Evolutionary conservation across 2,888 invertebrate species (phyloP).

Genomic region (Horisme vitalbata): DNA sequence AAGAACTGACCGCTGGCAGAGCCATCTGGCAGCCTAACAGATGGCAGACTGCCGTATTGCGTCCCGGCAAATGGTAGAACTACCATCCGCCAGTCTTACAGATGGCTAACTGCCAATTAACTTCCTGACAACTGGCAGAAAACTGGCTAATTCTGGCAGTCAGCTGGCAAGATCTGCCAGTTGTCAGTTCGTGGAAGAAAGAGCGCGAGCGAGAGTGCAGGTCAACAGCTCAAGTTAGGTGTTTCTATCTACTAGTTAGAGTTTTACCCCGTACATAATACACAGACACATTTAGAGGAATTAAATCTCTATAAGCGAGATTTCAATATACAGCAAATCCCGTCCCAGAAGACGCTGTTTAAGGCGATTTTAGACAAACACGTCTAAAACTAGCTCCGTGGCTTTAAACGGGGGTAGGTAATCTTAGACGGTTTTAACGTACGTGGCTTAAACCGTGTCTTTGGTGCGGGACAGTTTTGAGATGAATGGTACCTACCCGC

Average conservation of each 20-base stretch:
- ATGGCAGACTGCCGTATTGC: neutral
- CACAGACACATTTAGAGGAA: conserved; percentile 20
- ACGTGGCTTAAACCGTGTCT: neutral
- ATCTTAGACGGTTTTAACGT: neutral
- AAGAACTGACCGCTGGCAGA: conserved; percentile 15
- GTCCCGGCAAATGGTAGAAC: too few relatives aligned
- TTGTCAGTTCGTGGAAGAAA: conserved; percentile 22
- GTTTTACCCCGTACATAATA: conserved; percentile 16
- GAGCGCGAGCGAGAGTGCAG: conserved; percentile 38
- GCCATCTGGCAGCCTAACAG: neutral
- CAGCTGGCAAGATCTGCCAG: conserved; percentile 9
- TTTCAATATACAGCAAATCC: conserved; percentile 13
- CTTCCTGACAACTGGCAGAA: too few relatives aligned
- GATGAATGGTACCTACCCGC: conserved; percentile 32
- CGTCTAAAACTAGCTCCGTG: neutral
- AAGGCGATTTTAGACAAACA: neutral
- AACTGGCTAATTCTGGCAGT: too few relatives aligned
- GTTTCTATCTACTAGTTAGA: conserved; percentile 31
- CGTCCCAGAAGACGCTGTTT: conserved; percentile 1
- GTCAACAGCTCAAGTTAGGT: conserved; percentile 29
- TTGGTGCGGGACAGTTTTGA: neutral
- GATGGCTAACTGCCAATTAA: too few relatives aligned
- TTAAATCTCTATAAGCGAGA: conserved; percentile 23
- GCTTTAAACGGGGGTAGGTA: neutral
- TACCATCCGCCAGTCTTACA: too few relatives aligned